Evolutionary conservation across 2,888 invertebrate species (phyloP).

Genomic region (Tipula unca): DNA sequence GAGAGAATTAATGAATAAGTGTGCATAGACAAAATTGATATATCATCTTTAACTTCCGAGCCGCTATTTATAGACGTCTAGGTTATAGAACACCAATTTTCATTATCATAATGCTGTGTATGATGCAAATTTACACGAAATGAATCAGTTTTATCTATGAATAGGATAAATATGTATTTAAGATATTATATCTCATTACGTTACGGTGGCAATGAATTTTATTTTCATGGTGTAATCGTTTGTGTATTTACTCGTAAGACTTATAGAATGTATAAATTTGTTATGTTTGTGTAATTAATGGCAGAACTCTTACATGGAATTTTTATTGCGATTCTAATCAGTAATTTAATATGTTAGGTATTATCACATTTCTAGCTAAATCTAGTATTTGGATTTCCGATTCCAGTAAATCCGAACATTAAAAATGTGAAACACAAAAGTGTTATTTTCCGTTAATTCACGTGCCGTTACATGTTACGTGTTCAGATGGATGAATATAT

Average conservation of each 20-base stretch:
- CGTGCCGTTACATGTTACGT: too few relatives aligned
- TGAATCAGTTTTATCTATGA: not conserved
- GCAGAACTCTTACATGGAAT: not conserved
- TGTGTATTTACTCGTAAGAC: not conserved
- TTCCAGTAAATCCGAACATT: not conserved
- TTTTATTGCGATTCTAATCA: not conserved
- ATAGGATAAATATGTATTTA: too few relatives aligned
- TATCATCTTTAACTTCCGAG: too few relatives aligned
- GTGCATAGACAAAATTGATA: too few relatives aligned
- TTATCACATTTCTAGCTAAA: not conserved
- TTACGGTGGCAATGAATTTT: not conserved
- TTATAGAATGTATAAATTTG: not conserved
- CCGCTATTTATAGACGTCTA: too few relatives aligned
- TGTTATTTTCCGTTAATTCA: not conserved
- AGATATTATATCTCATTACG: too few relatives aligned
- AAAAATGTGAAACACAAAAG: not conserved
- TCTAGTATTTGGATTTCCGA: not conserved
- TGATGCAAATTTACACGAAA: not conserved
- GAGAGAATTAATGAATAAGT: too few relatives aligned
- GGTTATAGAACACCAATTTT: too few relatives aligned
- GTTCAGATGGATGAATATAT: too few relatives aligned
- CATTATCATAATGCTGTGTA: too few relatives aligned
- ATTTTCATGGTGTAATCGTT: not conserved
- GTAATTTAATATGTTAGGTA: not conserved
- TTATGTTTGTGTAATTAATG: not conserved